These are phyloP conservation scores for Idaea biselata DNA, from an alignment of 2,888 invertebrate species.

Conservation along the genomic window DNA sequence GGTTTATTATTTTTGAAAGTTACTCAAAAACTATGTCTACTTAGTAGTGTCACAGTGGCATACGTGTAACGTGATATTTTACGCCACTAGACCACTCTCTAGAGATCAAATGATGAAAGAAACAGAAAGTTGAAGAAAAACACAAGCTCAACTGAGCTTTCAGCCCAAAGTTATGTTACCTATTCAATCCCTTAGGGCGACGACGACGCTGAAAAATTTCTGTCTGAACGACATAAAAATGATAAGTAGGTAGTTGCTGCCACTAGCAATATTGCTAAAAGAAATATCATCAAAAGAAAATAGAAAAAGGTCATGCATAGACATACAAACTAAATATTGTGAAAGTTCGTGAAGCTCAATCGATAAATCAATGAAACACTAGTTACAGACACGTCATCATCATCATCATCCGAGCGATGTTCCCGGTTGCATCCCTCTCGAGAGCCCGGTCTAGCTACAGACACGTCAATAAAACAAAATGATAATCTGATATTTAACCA, in stretches of 20 bases:
- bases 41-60: background rate
- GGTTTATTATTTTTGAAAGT: background rate
- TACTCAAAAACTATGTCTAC: background rate
- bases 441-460: too few species aligned
- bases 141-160: constrained; percentile 10
- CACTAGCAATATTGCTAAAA: background rate
- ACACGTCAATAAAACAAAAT: too few species aligned
- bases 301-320: background rate
- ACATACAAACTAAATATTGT: background rate
- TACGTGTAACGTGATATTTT: background rate
- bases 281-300: background rate
- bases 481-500: too few species aligned
- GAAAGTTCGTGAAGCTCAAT: too few species aligned
- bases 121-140: constrained; percentile 16
- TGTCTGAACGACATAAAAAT: constrained; percentile 15
- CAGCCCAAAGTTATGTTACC: constrained; percentile 14
- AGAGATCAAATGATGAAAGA: constrained; percentile 15
- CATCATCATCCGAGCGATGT: too few species aligned
- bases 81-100: constrained; percentile 1
- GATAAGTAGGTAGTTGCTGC: constrained; percentile 18
- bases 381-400: too few species aligned
- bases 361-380: too few species aligned
- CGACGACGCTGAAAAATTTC: constrained; percentile 12
- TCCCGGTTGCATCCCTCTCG: too few species aligned
- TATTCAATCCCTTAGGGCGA: constrained; percentile 21